Evolutionary conservation across 2,888 invertebrate species (phyloP).

Genomic region (Agrotis clavis): DNA sequence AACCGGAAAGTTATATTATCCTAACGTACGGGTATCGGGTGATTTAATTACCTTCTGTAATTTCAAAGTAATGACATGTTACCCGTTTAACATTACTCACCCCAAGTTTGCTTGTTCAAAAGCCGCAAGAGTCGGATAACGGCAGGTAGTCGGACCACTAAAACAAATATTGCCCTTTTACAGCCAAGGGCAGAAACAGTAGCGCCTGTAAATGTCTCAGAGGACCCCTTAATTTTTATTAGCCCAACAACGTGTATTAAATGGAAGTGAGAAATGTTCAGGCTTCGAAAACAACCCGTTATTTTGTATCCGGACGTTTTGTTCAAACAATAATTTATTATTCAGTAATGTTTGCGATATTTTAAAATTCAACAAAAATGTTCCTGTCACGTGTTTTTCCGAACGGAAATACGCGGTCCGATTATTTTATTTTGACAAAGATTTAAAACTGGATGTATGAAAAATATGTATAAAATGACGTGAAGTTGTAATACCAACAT

Average conservation of each 20-base stretch:
- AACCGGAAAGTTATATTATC: not conserved
- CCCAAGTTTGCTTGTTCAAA: constrained; percentile 58
- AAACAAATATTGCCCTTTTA: constrained; percentile 65
- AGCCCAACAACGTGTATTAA: constrained; percentile 68
- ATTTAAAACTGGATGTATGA: constrained; percentile 21
- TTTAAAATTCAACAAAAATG: constrained; percentile 36
- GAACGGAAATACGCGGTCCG: constrained; percentile 7
- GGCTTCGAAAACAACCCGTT: constrained; percentile 42
- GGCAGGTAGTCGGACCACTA: constrained; percentile 59
- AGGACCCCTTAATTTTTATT: constrained; percentile 77
- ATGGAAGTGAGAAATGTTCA: constrained; percentile 60
- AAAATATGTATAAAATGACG: not conserved
- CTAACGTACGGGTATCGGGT: constrained; percentile 10
- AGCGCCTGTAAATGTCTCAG: constrained; percentile 74
- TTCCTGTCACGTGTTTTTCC: constrained; percentile 10
- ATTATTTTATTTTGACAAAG: constrained; percentile 33
- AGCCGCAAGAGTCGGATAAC: constrained; percentile 54
- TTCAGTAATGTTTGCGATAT: constrained; percentile 34
- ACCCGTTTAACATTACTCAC: constrained; percentile 44
- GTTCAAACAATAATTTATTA: constrained; percentile 47
- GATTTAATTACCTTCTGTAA: constrained; percentile 44
- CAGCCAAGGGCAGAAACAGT: constrained; percentile 61
- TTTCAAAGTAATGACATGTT: constrained; percentile 52
- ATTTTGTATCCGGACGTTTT: constrained; percentile 34
- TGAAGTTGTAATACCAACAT: not conserved